Conservation (phyloP, 2,888 invertebrate genomes). For the Fragum whitleyi region DNA sequence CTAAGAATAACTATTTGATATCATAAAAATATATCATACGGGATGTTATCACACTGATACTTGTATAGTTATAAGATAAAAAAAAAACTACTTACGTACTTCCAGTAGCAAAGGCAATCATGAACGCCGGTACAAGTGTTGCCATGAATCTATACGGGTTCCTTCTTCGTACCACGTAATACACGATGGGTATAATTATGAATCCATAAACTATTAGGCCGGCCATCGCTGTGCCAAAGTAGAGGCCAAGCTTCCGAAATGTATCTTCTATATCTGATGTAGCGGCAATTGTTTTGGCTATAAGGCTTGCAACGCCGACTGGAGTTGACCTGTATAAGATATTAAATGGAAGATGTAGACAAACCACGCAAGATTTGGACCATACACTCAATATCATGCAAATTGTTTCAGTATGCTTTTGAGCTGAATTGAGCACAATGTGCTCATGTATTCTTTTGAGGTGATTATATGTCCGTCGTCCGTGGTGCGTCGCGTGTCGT, state of each 20-base stretch:
- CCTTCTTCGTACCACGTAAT: conserved; percentile 55
- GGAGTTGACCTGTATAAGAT: conserved; percentile 72
- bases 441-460: too few species aligned
- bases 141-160: conserved; percentile 70
- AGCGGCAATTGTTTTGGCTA: conserved; percentile 69
- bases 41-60: too few species aligned
- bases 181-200: conserved; percentile 57
- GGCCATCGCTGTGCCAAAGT: conserved; percentile 65
- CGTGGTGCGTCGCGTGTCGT: too few species aligned
- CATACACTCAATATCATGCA: too few species aligned
- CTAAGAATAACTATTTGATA: too few species aligned
- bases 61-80: too few species aligned
- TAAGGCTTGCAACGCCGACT: conserved; percentile 73
- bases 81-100: conserved; percentile 72
- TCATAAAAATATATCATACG: too few species aligned
- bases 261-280: conserved; percentile 64
- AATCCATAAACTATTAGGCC: conserved; percentile 65
- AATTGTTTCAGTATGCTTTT: too few species aligned
- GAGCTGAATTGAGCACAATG: too few species aligned
- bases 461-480: too few species aligned
- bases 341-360: too few species aligned
- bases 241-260: conserved; percentile 70
- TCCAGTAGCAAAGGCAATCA: conserved; percentile 75
- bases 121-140: conserved; percentile 69
- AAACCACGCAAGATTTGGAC: too few species aligned